Evolutionary conservation across 2,888 invertebrate genomes (phyloP).

Genomic region (Cecidostiba fungosa): DNA sequence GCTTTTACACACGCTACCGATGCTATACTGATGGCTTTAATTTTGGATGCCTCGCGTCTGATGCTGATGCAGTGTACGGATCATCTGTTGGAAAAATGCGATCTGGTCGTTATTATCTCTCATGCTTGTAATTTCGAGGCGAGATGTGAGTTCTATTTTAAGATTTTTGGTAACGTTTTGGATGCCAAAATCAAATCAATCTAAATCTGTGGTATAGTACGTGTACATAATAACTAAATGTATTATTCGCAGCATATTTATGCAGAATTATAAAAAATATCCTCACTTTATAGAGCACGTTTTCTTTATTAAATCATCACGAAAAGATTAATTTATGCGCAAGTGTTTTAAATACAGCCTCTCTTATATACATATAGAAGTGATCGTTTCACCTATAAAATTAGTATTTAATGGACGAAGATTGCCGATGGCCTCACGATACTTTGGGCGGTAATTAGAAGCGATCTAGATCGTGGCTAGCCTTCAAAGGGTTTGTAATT

Average conservation of each 20-base stretch:
- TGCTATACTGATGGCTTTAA: background rate
- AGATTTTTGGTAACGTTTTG: too few species aligned
- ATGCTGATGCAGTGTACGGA: background rate
- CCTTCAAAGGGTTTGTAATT: constrained; percentile 32
- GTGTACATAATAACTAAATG: too few species aligned
- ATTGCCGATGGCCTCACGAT: background rate
- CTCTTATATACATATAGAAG: too few species aligned
- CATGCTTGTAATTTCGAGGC: background rate
- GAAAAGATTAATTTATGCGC: background rate
- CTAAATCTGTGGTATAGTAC: too few species aligned
- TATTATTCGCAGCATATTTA: background rate
- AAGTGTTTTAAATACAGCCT: constrained; percentile 12
- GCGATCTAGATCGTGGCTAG: constrained; percentile 29
- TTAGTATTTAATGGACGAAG: constrained; percentile 28
- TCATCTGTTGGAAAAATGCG: background rate
- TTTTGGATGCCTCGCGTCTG: background rate
- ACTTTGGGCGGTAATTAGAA: constrained; percentile 41
- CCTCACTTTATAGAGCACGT: background rate
- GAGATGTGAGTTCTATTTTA: background rate
- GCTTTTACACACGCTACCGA: background rate
- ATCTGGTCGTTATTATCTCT: background rate
- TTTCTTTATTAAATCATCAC: background rate
- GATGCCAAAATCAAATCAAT: too few species aligned
- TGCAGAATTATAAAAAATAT: background rate
- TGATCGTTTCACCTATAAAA: background rate